Base-by-base conservation (phyloP, 2,888 invertebrate species). In the Ommatoiulus sabulosus region DNA sequence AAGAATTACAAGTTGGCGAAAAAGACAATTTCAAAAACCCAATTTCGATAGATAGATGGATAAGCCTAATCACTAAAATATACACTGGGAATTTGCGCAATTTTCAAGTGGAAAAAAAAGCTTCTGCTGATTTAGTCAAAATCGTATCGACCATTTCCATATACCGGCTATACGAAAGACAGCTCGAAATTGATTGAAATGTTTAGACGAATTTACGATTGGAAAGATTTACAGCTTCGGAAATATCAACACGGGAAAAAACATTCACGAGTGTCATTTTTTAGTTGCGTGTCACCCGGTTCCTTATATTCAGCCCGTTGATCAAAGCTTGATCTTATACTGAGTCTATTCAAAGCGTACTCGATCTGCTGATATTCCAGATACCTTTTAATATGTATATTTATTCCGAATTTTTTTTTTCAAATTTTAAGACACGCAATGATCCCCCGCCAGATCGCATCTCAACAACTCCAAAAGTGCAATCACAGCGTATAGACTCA, bases 1-100 rank as follows among this genome's bases (percentile, higher is more conserved):
- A 80, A 80, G 80, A 80, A 80, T 80, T 80, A 80, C 63, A 80
- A 80, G 80, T 80, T 80, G 80, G 80, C 80, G 80, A 80, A 80
- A 80, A 80, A 80, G 80, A 80, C 80, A 80, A 80, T 80, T 80
- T 80, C 80, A 80, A 80, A 80, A 80, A 80, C 15, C 12, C 80
- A 80, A 43, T 80, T 80, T 15, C 35, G 35, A 35, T 35, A 24
- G 35, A 80, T 80, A 12, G 80, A 35, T 43, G 80, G 80, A 80
- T 80, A 80, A 80, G 80, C 35, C 43, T 80, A 80, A 80, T 80
- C 80, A 80, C 80, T 10, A 15, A 80, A 80, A 80, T 80, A 80
- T 80, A 43, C 80, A 24, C 10, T 43, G 80, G 12, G 35, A 80
- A 80, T 35, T 80, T 80, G 80, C 80, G 12, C 35, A 80, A 35